A percentile compares a stretch with the other conserved stretches of the same genome.
Conservation (phyloP, 1,140 invertebrate species). For the Cardiocondyla obscurior region DNA sequence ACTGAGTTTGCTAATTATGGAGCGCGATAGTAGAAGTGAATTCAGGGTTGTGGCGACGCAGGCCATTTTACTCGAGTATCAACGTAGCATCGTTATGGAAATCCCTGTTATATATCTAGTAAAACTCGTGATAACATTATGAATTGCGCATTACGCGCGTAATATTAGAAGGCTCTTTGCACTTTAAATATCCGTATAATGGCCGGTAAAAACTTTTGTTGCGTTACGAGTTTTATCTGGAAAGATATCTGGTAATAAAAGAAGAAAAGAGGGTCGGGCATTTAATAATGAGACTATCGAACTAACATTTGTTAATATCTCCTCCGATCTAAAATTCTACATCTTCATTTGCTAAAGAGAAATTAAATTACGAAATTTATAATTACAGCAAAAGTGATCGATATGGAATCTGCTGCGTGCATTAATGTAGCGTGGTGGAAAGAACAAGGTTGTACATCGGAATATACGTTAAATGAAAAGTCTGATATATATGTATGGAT, state of each 20-base stretch:
- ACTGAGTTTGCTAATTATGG: slow-evolving; percentile 72
- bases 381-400: neutral
- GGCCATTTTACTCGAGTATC: slow-evolving; percentile 62
- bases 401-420: neutral
- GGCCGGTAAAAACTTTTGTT: slow-evolving; percentile 28
- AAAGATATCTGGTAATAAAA: slow-evolving; percentile 13
- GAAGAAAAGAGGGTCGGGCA: neutral
- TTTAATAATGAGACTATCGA: too few species aligned
- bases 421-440: neutral
- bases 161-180: slow-evolving; percentile 52
- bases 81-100: slow-evolving; percentile 65
- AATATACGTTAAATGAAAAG: slow-evolving; percentile 6
- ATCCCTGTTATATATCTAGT: slow-evolving; percentile 67
- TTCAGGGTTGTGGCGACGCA: slow-evolving; percentile 65
- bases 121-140: slow-evolving; percentile 67
- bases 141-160: slow-evolving; percentile 44
- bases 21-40: slow-evolving; percentile 68
- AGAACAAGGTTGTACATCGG: neutral
- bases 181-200: slow-evolving; percentile 51
- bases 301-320: too few species aligned
- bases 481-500: neutral
- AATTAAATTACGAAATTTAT: neutral
- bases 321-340: too few species aligned
- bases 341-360: neutral
- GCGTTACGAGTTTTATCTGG: neutral